These are phyloP conservation scores for Mythimna loreyi DNA, from an alignment of 2,888 invertebrate genomes.

Conservation along the genomic window DNA sequence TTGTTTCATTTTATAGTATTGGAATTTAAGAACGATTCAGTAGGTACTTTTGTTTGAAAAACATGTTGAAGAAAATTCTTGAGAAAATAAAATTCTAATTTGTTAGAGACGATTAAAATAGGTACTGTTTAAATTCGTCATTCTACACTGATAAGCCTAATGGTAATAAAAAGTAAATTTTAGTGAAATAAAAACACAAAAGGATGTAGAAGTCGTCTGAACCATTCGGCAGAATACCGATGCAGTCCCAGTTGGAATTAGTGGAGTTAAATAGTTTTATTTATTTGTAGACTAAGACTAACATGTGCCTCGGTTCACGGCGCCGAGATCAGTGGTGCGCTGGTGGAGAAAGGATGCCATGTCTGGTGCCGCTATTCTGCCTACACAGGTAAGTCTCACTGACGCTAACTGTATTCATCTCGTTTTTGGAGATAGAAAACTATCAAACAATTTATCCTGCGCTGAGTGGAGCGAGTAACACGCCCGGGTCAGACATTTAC, in stretches of 20 bases:
- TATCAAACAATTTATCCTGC: too few species aligned
- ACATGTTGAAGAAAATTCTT: neutral
- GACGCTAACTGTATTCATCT: neutral
- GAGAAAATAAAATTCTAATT: neutral
- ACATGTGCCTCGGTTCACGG: slow-evolving; percentile 70
- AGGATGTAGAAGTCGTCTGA: slow-evolving; percentile 29
- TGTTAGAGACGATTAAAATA: slow-evolving; percentile 14
- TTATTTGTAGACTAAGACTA: slow-evolving; percentile 68
- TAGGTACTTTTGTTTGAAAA: slow-evolving; percentile 26
- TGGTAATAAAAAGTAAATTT: slow-evolving; percentile 48
- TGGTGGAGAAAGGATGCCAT: slow-evolving; percentile 8
- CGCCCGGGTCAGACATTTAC: too few species aligned
- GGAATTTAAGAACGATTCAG: slow-evolving; percentile 21
- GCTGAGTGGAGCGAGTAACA: too few species aligned
- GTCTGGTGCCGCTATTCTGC: slow-evolving; percentile 31
- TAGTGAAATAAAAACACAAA: slow-evolving; percentile 30
- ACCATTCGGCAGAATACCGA: slow-evolving; percentile 43
- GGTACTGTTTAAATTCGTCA: slow-evolving; percentile 29
- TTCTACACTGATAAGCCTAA: slow-evolving; percentile 38
- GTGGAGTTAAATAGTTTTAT: slow-evolving; percentile 64
- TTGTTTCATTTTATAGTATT: slow-evolving; percentile 18
- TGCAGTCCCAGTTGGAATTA: slow-evolving; percentile 51
- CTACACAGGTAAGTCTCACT: slow-evolving; percentile 37
- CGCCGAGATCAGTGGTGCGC: slow-evolving; percentile 4
- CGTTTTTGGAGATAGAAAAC: too few species aligned